phyloP scores from a whole-genome alignment of 2,113 vertebrate genomes.

The Okapia johnstoni region DNA sequence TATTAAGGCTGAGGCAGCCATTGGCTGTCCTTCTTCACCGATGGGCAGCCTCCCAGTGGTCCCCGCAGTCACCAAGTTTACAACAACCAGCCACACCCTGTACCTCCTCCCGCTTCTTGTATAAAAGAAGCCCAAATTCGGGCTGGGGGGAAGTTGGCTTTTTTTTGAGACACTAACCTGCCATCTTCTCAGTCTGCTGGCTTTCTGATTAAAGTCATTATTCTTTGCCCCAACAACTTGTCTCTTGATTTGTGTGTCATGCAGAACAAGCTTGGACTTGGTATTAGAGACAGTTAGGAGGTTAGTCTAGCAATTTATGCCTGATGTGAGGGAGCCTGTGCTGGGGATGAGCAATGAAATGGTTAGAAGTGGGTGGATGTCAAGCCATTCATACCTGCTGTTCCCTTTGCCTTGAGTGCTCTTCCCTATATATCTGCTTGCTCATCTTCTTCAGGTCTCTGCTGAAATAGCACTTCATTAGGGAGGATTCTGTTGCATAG shows the following conservation, averaged over 20 bases:
- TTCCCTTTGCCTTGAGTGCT: background rate
- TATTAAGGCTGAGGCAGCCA: background rate
- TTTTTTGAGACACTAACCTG: background rate
- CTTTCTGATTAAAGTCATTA: background rate
- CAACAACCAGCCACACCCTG: background rate
- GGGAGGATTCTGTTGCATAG: background rate
- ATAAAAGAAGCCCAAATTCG: background rate
- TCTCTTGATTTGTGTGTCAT: background rate
- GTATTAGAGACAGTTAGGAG: background rate
- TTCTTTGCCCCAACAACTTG: background rate
- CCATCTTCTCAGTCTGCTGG: background rate
- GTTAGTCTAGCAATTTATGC: background rate
- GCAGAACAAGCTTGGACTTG: background rate
- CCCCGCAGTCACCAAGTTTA: background rate
- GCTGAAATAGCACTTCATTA: background rate
- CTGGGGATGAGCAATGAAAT: background rate
- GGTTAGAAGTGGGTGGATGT: background rate
- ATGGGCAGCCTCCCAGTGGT: background rate
- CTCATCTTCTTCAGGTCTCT: background rate
- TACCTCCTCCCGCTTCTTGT: background rate
- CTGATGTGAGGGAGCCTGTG: background rate
- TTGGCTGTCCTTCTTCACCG: background rate
- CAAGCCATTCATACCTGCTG: background rate
- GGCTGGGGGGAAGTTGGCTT: background rate
- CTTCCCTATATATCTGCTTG: background rate